These are phyloP conservation scores for Tachina fera DNA, from an alignment of 2,888 invertebrate species.

Conservation along the genomic window DNA sequence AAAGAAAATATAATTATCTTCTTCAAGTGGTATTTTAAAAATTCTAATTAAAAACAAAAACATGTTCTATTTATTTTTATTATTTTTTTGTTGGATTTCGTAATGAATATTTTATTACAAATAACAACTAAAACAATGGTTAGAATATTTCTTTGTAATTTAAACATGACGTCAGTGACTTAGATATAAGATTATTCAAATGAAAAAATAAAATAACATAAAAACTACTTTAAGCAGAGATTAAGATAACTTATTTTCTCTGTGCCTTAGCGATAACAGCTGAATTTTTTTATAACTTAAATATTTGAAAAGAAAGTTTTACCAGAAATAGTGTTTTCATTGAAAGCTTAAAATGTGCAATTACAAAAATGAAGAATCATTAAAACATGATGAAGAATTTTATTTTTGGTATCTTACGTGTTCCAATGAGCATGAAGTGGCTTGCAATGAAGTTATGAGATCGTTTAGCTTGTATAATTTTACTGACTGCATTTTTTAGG, in stretches of 20 bases:
- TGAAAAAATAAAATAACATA: not conserved
- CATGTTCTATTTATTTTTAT: conserved; percentile 10
- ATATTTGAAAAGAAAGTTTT: too few relatives aligned
- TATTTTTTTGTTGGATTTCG: not conserved
- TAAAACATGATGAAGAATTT: too few relatives aligned
- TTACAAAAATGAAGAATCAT: too few relatives aligned
- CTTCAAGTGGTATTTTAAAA: not conserved
- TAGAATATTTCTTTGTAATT: conserved; percentile 40
- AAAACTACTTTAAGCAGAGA: not conserved
- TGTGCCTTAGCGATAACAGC: not conserved
- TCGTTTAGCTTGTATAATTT: too few relatives aligned
- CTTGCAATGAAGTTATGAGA: too few relatives aligned
- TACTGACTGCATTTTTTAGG: too few relatives aligned
- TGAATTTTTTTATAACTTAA: not conserved
- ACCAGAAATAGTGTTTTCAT: too few relatives aligned
- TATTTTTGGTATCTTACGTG: too few relatives aligned
- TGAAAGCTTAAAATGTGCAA: too few relatives aligned
- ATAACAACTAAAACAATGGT: conserved; percentile 6
- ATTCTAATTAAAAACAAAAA: conserved; percentile 1
- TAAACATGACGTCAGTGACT: conserved; percentile 59
- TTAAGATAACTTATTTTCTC: not conserved
- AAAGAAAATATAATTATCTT: too few relatives aligned
- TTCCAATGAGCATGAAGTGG: too few relatives aligned
- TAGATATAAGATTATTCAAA: conserved; percentile 19
- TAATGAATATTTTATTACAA: conserved; percentile 32